A percentile compares a stretch with the other conserved stretches of the same genome.
Evolutionary conservation across 2,888 invertebrate species (phyloP).

Genomic region (Galeopsomyia nigrocyanea): DNA sequence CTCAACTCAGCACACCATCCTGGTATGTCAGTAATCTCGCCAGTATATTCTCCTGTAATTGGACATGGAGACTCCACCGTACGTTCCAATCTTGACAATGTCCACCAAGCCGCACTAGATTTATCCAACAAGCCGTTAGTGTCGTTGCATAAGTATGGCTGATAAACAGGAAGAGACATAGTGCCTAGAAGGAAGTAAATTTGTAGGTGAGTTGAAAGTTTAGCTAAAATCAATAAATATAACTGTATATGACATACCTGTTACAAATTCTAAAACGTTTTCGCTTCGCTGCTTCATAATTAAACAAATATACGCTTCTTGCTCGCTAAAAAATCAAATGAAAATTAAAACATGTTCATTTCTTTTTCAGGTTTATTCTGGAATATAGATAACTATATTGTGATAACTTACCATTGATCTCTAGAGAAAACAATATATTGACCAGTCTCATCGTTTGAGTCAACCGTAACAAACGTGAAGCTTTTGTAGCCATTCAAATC

Average conservation of each 20-base stretch:
- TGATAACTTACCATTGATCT: slow-evolving; percentile 68
- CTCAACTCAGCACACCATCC: slow-evolving; percentile 76
- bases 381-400: not conserved
- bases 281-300: slow-evolving; percentile 73
- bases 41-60: slow-evolving; percentile 76
- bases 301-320: slow-evolving; percentile 73
- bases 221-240: not conserved
- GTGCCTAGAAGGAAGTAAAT: slow-evolving; percentile 55
- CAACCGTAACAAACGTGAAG: slow-evolving; percentile 68
- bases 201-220: not conserved
- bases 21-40: slow-evolving; percentile 74
- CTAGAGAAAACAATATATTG: slow-evolving; percentile 69
- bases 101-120: slow-evolving; percentile 44
- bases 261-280: slow-evolving; percentile 74
- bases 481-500: slow-evolving; percentile 70
- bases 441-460: slow-evolving; percentile 65
- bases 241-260: slow-evolving; percentile 52
- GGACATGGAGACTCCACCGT: slow-evolving; percentile 73
- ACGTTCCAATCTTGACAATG: slow-evolving; percentile 65
- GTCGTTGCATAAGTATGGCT: slow-evolving; percentile 68
- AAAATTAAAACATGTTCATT: slow-evolving; percentile 14
- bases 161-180: slow-evolving; percentile 64
- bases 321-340: slow-evolving; percentile 70
- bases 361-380: slow-evolving; percentile 5
- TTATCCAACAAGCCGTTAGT: slow-evolving; percentile 59